Conservation (phyloP, 1,140 invertebrate genomes). For the Potamilus streckersoni region DNA sequence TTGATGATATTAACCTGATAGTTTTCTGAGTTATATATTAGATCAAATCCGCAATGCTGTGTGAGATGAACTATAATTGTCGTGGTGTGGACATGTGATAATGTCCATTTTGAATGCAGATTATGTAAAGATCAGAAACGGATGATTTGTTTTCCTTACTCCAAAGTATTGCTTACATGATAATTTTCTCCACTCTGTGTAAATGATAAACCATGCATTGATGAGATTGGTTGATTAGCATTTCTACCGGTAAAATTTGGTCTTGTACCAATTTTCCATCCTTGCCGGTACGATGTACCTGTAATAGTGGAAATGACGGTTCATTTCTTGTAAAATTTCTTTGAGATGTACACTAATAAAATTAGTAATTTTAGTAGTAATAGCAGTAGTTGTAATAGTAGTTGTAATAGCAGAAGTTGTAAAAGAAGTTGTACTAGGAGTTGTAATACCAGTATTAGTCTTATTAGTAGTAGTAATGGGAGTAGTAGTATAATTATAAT, state of each 20-base stretch:
- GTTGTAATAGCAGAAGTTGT: slow-evolving; percentile 23
- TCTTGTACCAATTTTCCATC: too few species aligned
- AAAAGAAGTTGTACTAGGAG: slow-evolving; percentile 21
- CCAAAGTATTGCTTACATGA: background rate
- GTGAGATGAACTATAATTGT: background rate
- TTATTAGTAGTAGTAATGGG: slow-evolving; percentile 13
- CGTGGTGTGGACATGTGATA: background rate
- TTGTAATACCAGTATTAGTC: slow-evolving; percentile 23
- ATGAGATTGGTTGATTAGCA: too few species aligned
- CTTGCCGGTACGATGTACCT: background rate
- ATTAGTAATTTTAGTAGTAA: slow-evolving; percentile 17
- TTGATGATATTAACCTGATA: too few species aligned
- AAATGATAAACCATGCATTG: too few species aligned
- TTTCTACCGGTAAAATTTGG: too few species aligned
- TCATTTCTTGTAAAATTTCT: too few species aligned
- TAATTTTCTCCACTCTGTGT: background rate
- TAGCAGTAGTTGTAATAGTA: slow-evolving; percentile 22
- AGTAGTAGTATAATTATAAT: slow-evolving; percentile 5
- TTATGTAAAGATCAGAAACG: too few species aligned
- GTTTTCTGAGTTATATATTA: too few species aligned
- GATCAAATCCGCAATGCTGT: too few species aligned
- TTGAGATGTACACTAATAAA: slow-evolving; percentile 1
- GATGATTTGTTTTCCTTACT: too few species aligned
- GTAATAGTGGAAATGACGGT: background rate
- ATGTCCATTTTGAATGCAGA: background rate